Evolutionary conservation across 1,140 invertebrate species (phyloP).

Genomic region (Telenomus remus): DNA sequence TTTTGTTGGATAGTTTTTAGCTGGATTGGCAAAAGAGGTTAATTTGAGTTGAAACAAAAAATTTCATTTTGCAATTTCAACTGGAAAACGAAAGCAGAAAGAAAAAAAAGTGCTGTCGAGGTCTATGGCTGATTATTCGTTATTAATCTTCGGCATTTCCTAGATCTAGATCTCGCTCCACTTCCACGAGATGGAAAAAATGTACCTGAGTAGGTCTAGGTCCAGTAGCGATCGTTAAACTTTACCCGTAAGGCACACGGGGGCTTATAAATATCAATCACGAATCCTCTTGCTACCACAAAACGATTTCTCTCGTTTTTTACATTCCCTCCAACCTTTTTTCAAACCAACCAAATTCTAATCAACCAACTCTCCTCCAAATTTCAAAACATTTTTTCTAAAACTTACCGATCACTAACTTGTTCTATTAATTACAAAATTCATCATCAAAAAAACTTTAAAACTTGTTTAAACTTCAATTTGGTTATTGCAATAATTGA

Average conservation of each 20-base stretch:
- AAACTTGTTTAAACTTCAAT: too few relatives aligned
- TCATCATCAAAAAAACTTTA: too few relatives aligned
- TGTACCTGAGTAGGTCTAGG: slow-evolving; percentile 56
- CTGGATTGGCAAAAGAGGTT: too few relatives aligned
- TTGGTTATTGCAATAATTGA: too few relatives aligned
- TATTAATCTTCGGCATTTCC: slow-evolving; percentile 38
- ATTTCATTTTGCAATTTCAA: slow-evolving; percentile 1
- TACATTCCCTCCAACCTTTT: slow-evolving; percentile 6
- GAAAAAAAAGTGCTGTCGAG: slow-evolving; percentile 29
- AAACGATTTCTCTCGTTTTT: slow-evolving; percentile 8
- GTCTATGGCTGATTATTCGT: slow-evolving; percentile 13
- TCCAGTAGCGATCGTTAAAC: slow-evolving; percentile 50
- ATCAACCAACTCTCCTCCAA: too few relatives aligned
- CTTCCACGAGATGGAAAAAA: slow-evolving; percentile 24
- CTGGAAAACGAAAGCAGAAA: slow-evolving; percentile 23
- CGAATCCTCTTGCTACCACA: slow-evolving; percentile 1
- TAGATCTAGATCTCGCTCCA: slow-evolving; percentile 46
- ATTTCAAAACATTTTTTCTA: too few relatives aligned
- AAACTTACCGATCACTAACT: too few relatives aligned
- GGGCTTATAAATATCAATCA: slow-evolving; percentile 44
- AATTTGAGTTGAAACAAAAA: too few relatives aligned
- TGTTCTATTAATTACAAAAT: too few relatives aligned
- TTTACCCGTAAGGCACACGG: slow-evolving; percentile 42
- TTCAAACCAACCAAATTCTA: too few relatives aligned
- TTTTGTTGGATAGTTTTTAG: too few relatives aligned